These are phyloP conservation scores for Meda fulgida DNA, from an alignment of 2,797 vertebrate species.

Conservation along the genomic window DNA sequence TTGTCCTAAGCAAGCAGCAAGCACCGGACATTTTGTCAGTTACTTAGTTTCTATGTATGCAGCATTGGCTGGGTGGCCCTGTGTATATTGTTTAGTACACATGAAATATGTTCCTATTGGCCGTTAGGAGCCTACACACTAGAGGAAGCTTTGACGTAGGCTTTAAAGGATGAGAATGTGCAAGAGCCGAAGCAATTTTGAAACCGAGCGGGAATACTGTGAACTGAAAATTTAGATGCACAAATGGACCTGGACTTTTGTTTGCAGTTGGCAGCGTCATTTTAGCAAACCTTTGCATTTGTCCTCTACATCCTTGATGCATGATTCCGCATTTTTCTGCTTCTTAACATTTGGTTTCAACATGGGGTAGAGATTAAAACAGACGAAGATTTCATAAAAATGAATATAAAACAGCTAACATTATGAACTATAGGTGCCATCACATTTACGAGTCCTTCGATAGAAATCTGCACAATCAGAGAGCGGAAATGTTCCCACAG, in stretches of 20 bases:
- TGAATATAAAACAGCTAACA: not conserved
- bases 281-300: not conserved
- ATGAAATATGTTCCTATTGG: constrained; percentile 12
- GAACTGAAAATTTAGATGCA: not conserved
- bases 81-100: not conserved
- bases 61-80: too few relatives aligned
- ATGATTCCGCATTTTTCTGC: not conserved
- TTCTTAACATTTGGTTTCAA: not conserved
- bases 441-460: not conserved
- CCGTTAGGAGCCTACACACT: not conserved
- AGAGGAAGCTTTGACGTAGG: not conserved
- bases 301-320: not conserved
- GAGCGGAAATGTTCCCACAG: not conserved
- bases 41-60: not conserved
- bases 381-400: not conserved
- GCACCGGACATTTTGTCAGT: not conserved
- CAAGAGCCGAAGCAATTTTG: not conserved
- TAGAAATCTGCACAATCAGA: not conserved
- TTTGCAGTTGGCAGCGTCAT: not conserved
- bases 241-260: not conserved
- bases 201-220: not conserved
- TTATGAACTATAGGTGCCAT: too few relatives aligned
- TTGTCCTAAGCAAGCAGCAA: not conserved
- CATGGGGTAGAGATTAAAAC: not conserved
- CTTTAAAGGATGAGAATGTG: not conserved